Evolutionary conservation across 1,140 invertebrate genomes (phyloP).

Genomic region (Ylistrum balloti): DNA sequence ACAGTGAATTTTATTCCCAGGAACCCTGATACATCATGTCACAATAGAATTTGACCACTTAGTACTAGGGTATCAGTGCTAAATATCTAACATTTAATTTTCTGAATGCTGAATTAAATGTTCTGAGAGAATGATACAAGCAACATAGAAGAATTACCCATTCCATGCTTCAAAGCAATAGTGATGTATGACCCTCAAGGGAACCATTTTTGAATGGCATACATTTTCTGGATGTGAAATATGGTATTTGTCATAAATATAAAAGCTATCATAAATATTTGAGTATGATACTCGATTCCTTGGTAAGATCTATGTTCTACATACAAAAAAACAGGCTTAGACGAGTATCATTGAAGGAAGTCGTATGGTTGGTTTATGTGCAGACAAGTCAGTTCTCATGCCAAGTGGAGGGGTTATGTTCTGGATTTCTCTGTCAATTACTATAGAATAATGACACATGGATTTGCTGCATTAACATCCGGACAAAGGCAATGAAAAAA

Average conservation of each 20-base stretch:
- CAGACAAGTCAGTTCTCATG: neutral
- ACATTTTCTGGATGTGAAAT: no score
- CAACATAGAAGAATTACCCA: no score
- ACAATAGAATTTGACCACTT: no score
- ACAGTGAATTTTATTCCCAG: no score
- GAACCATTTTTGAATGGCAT: no score
- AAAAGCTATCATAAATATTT: neutral
- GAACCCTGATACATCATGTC: no score
- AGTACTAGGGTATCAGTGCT: no score
- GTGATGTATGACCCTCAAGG: no score
- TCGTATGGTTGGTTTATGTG: neutral
- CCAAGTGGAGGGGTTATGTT: neutral
- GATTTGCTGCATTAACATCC: neutral
- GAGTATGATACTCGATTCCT: neutral
- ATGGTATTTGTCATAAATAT: neutral
- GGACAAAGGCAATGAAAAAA: conserved; percentile 27
- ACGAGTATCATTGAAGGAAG: neutral
- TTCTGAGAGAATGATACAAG: no score
- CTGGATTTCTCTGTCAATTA: neutral
- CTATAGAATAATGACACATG: neutral
- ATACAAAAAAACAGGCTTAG: neutral
- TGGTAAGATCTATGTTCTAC: neutral
- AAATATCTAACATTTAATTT: no score
- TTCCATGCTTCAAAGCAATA: no score
- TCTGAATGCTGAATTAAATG: no score